Evolutionary conservation across 2,888 invertebrate genomes (phyloP).

Genomic region (Cactoblastis cactorum): DNA sequence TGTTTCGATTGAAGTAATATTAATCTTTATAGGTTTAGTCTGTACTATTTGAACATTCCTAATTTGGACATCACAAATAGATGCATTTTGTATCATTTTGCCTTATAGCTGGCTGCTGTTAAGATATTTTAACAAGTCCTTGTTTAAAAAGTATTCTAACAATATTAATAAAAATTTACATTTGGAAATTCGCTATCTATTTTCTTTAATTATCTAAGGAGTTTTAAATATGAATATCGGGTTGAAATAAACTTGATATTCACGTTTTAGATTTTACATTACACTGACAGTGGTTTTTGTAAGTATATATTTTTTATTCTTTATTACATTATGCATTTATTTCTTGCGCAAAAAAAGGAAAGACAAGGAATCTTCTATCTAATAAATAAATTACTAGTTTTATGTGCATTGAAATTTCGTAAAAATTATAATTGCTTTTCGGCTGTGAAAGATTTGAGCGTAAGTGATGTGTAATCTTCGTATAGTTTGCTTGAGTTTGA

Average conservation of each 20-base stretch:
- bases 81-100: neutral
- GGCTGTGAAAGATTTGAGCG: conserved; percentile 68
- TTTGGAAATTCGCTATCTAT: neutral
- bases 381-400: conserved; percentile 18
- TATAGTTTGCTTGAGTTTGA: conserved; percentile 20
- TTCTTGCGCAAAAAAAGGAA: neutral
- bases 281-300: no score
- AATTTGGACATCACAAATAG: conserved; percentile 1
- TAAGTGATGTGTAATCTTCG: conserved; percentile 37
- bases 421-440: conserved; percentile 61
- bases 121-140: neutral
- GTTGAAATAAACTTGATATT: neutral
- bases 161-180: neutral
- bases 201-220: neutral
- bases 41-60: conserved; percentile 10
- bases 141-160: neutral
- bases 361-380: conserved; percentile 16
- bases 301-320: neutral
- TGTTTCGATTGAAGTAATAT: neutral
- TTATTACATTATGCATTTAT: neutral
- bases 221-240: neutral
- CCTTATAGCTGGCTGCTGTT: neutral
- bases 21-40: neutral
- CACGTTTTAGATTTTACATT: no score
- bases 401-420: conserved; percentile 33